Conservation (phyloP, 2,888 invertebrate genomes). For the Sthenelais limicola region DNA sequence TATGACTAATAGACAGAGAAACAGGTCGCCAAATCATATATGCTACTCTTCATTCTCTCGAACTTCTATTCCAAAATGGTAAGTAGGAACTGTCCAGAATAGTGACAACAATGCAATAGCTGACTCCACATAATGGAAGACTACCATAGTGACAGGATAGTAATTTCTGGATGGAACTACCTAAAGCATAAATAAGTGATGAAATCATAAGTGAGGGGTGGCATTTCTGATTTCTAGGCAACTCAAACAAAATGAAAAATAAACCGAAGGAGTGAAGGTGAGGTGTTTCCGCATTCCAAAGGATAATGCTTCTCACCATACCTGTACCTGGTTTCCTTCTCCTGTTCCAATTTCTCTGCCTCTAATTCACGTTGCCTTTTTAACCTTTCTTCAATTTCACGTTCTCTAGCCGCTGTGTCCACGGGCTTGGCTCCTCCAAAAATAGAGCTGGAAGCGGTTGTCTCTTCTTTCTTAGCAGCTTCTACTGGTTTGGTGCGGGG, state of each 20-base stretch:
- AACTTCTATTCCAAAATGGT: neutral
- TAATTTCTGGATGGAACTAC: no score
- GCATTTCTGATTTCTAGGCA: no score
- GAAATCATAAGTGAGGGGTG: no score
- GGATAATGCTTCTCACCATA: constrained; percentile 21
- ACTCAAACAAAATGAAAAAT: neutral
- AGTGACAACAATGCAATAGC: neutral
- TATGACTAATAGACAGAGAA: no score
- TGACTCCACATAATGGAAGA: neutral
- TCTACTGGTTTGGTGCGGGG: constrained; percentile 86
- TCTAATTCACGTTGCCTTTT: constrained; percentile 46
- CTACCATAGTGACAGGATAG: neutral
- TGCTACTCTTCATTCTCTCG: neutral
- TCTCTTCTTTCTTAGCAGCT: no score
- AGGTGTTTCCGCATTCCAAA: constrained; percentile 10
- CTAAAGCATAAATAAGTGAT: no score
- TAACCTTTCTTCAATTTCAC: constrained; percentile 91
- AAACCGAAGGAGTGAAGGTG: neutral
- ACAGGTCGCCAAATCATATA: no score
- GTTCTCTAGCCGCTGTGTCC: constrained; percentile 90
- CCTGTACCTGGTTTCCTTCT: constrained; percentile 45
- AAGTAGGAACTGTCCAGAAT: neutral
- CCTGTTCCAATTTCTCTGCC: constrained; percentile 48
- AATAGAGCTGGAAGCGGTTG: constrained; percentile 75
- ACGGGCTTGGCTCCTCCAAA: constrained; percentile 97